A percentile compares a stretch with the other conserved stretches of the same genome.
Conservation (phyloP, 2,113 vertebrate genomes). For the Girardinichthys multiradiatus region DNA sequence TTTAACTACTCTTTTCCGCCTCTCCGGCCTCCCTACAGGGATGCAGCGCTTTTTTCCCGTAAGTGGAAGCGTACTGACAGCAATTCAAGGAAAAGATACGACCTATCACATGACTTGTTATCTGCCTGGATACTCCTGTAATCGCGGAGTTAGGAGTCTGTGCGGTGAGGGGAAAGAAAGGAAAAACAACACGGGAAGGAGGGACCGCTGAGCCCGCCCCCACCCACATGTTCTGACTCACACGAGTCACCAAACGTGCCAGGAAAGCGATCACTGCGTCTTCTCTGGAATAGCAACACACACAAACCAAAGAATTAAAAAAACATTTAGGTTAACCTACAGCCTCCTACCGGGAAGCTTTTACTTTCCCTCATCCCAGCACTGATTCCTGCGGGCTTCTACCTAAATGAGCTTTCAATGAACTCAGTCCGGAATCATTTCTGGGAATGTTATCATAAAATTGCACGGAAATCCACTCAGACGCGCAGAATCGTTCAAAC, state of each 20-base stretch:
- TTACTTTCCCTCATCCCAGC: not conserved
- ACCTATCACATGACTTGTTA: conserved; percentile 63
- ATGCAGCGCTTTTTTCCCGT: conserved; percentile 39
- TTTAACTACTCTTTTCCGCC: not conserved
- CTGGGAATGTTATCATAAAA: conserved; percentile 15
- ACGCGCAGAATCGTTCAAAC: too few relatives aligned
- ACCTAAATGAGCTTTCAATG: not conserved
- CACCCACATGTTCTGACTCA: conserved; percentile 77
- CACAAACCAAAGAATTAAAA: not conserved
- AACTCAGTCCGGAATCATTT: not conserved
- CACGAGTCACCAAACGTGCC: conserved; percentile 75
- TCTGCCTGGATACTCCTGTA: conserved; percentile 74
- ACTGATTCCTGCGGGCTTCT: not conserved
- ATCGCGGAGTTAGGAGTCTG: conserved; percentile 36
- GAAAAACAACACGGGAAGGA: conserved; percentile 1
- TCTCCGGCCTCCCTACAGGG: not conserved
- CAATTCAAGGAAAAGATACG: conserved; percentile 35
- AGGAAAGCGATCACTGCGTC: conserved; percentile 56
- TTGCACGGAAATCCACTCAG: not conserved
- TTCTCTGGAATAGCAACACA: conserved; percentile 57
- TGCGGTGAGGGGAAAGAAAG: conserved; percentile 21
- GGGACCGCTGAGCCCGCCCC: too few relatives aligned
- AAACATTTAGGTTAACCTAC: conserved; percentile 10
- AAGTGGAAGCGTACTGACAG: conserved; percentile 28
- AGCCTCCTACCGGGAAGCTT: conserved; percentile 60